Evolutionary conservation across 2,113 vertebrate genomes (phyloP).

Genomic region (Fukomys damarensis): DNA sequence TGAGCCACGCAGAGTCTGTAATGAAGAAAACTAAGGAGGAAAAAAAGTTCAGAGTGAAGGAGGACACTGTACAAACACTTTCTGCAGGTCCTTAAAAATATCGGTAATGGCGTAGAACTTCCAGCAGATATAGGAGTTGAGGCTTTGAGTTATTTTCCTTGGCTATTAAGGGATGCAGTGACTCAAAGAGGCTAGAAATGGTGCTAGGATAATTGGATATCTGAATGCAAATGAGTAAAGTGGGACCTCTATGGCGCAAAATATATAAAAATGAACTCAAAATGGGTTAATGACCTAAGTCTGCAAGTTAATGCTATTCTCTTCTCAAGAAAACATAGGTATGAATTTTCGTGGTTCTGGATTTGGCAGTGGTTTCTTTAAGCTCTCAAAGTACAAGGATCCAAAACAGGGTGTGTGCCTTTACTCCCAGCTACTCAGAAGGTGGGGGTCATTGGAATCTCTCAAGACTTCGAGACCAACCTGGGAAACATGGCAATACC

Average conservation of each 20-base stretch:
- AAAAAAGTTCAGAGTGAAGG: not conserved
- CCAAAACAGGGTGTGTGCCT: not conserved
- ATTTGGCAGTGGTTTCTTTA: not conserved
- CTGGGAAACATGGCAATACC: not conserved
- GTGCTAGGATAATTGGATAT: not conserved
- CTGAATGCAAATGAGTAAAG: not conserved
- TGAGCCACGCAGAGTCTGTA: not conserved
- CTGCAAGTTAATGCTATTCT: not conserved
- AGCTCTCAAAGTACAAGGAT: not conserved
- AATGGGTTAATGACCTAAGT: not conserved
- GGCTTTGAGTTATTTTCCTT: not conserved
- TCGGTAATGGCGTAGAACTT: not conserved
- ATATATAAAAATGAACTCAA: not conserved
- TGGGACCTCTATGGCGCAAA: not conserved
- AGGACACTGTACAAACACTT: not conserved
- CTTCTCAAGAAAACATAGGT: slow-evolving; percentile 9
- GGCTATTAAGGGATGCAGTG: not conserved
- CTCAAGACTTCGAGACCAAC: not conserved
- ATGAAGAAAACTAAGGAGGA: not conserved
- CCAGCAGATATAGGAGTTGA: not conserved
- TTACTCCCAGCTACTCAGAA: not conserved
- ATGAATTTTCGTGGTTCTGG: not conserved
- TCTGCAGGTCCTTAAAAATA: not conserved
- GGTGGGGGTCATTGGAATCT: not conserved
- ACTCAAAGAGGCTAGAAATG: not conserved